A percentile compares a stretch with the other conserved stretches of the same genome.
Evolutionary conservation across 1,140 invertebrate species (phyloP).

Genomic region (Meloidogyne chitwoodi): DNA sequence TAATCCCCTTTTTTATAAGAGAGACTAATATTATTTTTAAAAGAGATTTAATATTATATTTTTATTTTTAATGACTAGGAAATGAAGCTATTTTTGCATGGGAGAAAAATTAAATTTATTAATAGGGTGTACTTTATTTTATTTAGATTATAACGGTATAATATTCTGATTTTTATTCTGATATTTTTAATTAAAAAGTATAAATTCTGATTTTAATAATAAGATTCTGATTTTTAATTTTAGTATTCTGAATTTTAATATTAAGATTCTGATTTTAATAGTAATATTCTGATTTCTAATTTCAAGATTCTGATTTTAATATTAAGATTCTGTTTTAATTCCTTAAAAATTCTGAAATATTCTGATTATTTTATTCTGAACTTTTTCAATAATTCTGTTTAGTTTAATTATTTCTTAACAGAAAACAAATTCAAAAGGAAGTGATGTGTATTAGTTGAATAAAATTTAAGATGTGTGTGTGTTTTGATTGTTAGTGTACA

Average conservation of each 20-base stretch:
- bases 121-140: background rate
- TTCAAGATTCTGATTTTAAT: background rate
- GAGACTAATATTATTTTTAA: background rate
- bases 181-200: background rate
- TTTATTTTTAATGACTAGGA: background rate
- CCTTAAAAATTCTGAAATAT: no score
- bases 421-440: background rate
- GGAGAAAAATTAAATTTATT: background rate
- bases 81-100: background rate
- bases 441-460: background rate
- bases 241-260: background rate
- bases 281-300: background rate
- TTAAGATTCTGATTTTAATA: background rate
- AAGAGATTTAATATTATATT: background rate
- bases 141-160: no score
- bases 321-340: background rate
- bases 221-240: background rate
- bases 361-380: background rate
- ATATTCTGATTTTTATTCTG: background rate
- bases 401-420: background rate
- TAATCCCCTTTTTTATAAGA: background rate
- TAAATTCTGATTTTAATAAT: background rate
- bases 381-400: background rate
- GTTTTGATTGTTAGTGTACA: background rate
- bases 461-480: background rate